Evolutionary conservation across 2,797 vertebrate species (phyloP).

Genomic region (Pterois miles): DNA sequence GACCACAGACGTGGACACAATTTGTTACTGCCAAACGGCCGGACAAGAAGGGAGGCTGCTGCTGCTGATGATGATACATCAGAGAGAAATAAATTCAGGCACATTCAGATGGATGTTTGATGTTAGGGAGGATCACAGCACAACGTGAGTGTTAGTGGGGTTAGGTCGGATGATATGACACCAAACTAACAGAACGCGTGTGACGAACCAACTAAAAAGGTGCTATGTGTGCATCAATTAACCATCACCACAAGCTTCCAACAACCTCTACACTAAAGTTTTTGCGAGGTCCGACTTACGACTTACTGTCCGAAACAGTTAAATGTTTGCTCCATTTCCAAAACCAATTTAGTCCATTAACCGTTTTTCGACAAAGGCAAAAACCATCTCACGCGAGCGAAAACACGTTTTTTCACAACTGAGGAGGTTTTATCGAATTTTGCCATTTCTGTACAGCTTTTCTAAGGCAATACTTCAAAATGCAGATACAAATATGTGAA

Average conservation of each 20-base stretch:
- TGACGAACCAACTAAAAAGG: not conserved
- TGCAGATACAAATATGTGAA: too few relatives aligned
- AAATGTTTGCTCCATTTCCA: too few relatives aligned
- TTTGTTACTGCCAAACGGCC: conserved; percentile 56
- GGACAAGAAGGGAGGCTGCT: not conserved
- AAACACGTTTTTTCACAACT: too few relatives aligned
- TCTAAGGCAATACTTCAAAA: too few relatives aligned
- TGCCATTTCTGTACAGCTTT: too few relatives aligned
- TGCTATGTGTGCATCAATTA: conserved; percentile 9
- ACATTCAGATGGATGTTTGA: conserved; percentile 7
- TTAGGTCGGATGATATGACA: not conserved
- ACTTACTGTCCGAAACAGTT: too few relatives aligned
- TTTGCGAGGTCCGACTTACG: not conserved
- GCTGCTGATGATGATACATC: not conserved
- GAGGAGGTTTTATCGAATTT: too few relatives aligned
- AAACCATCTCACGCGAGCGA: too few relatives aligned
- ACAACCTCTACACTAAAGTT: not conserved
- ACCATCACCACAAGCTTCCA: not conserved
- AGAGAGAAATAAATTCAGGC: conserved; percentile 11
- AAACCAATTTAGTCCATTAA: too few relatives aligned
- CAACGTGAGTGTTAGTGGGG: conserved; percentile 49
- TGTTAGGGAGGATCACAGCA: conserved; percentile 41
- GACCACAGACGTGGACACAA: conserved; percentile 72
- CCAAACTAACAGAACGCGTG: not conserved
- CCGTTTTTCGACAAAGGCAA: too few relatives aligned